Base-by-base conservation (phyloP, 64 coral and sea anemone species). In the Pocillopora damicornis region DNA sequence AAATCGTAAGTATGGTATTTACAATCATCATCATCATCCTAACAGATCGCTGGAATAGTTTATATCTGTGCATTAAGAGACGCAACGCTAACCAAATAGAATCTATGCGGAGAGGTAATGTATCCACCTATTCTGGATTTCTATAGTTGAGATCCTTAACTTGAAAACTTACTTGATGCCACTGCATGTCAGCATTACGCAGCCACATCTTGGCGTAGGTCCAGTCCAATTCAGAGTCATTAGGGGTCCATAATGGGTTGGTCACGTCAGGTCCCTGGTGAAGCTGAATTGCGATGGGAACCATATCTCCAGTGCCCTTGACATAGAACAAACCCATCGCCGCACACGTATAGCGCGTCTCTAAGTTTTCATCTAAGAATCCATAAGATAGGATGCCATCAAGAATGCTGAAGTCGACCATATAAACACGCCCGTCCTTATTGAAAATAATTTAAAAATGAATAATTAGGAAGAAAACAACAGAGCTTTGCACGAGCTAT, bases 231-330 rank as follows among this genome's bases (percentile, higher is more conserved):
- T 92, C 89, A 10, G 76, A 68, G 36, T 96, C 91, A 76, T 90
- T 82, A 1, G 94, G 94, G 7, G 94, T 96, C 94, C 94, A 96
- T 90, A 96, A 90, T 45, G 94, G 94, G 67, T 96, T 96, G 23
- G 76, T 79, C 20, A 90, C 69, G 71, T 91, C 84, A 13, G 90
- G 61, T 36, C 76, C 82, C 57, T 93, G 91, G 13, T 78, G 74
- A 14, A 96, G 63, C 61, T 96, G 94, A 71, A 96, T 93, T 18
- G 94, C 94, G 30, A 96, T 90, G 51, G 94, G 94, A 35, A 96
- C 78, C 26, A 96, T 78, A 51, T 92, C 75, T 18, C 13, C 65
- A 85, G 34, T 73, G 15, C 37, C 87, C 20, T 76, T 96, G 22
- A 93, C 94, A 74, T 90, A 96, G 34, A 96, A 69, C 77, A 96